Evolutionary conservation across 2,113 vertebrate species (phyloP).

Genomic region (Cyprinodon tularosa): DNA sequence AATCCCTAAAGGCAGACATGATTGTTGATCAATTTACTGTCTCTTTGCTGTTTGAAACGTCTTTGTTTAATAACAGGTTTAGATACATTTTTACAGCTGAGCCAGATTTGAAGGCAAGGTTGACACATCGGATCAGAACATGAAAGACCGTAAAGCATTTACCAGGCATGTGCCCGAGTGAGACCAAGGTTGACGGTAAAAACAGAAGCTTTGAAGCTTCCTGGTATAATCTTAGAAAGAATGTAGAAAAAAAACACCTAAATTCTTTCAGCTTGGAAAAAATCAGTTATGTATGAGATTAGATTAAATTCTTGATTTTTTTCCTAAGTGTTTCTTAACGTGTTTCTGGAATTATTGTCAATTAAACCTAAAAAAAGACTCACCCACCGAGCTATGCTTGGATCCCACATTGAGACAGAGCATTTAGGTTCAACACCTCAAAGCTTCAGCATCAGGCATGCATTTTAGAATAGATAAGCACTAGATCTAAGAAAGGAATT

Average conservation of each 20-base stretch:
- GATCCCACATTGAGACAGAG: too few relatives aligned
- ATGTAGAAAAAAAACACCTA: background rate
- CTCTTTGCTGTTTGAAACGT: background rate
- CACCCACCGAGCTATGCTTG: too few relatives aligned
- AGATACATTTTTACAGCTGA: background rate
- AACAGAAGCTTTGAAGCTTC: background rate
- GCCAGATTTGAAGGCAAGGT: slow-evolving; percentile 4
- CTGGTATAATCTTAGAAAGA: background rate
- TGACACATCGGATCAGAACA: slow-evolving; percentile 1
- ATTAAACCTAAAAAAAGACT: too few relatives aligned
- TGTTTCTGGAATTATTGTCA: too few relatives aligned
- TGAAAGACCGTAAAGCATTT: background rate
- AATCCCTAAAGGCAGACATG: background rate
- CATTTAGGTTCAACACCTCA: too few relatives aligned
- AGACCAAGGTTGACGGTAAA: background rate
- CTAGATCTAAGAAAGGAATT: too few relatives aligned
- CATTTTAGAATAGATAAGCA: too few relatives aligned
- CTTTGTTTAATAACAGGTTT: background rate
- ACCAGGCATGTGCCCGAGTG: slow-evolving; percentile 9
- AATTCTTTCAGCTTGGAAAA: too few relatives aligned
- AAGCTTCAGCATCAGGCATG: too few relatives aligned
- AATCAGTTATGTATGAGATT: too few relatives aligned
- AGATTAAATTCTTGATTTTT: too few relatives aligned
- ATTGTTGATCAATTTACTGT: background rate
- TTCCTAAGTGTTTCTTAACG: too few relatives aligned